Conservation (phyloP, 2,888 invertebrate species). For the Thymelicus lineola region DNA sequence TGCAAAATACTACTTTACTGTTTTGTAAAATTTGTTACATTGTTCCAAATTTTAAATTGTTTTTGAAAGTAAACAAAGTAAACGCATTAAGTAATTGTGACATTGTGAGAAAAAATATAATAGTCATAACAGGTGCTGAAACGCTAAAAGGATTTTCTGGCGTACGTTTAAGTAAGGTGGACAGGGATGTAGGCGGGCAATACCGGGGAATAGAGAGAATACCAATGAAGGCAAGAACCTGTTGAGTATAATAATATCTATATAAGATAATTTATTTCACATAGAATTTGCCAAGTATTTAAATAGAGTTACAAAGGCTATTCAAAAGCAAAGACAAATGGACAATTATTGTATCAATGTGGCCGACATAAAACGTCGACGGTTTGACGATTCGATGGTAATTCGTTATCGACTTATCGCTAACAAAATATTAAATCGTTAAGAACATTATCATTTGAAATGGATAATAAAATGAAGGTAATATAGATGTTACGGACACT, state of each 20-base stretch:
- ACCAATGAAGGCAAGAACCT: background rate
- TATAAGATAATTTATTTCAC: background rate
- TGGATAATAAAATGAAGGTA: background rate
- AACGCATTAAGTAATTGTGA: slow-evolving; percentile 9
- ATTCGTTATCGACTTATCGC: no score
- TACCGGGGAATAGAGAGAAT: slow-evolving; percentile 6
- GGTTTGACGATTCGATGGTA: no score
- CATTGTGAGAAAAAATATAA: slow-evolving; percentile 13
- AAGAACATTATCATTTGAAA: no score
- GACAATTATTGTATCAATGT: no score
- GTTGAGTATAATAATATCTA: slow-evolving; percentile 10
- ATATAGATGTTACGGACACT: background rate
- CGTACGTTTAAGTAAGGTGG: slow-evolving; percentile 2
- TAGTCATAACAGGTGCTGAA: slow-evolving; percentile 6
- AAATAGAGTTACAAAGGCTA: no score
- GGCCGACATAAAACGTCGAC: no score
- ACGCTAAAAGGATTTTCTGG: slow-evolving; percentile 9
- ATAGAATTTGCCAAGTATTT: no score
- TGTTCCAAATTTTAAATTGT: background rate
- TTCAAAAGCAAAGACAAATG: no score
- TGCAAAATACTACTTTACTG: background rate
- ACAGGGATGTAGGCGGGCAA: slow-evolving; percentile 7
- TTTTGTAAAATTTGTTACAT: background rate
- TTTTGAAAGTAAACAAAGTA: slow-evolving; percentile 3
- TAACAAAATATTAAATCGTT: no score